These are phyloP conservation scores for Eumerus sabulonum DNA, from an alignment of 2,888 invertebrate genomes.

Conservation along the genomic window DNA sequence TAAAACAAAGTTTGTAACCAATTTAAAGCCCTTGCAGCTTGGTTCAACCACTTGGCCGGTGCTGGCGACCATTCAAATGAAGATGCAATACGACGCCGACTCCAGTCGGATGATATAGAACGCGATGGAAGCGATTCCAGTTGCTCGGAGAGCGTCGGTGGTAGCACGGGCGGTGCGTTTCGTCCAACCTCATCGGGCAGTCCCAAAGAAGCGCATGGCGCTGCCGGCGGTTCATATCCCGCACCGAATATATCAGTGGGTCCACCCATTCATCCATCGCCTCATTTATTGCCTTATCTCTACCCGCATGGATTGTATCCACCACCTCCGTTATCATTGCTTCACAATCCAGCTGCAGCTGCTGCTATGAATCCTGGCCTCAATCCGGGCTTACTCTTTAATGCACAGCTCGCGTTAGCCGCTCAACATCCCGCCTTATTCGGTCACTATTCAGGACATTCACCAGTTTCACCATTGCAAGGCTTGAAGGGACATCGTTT, in stretches of 20 bases:
- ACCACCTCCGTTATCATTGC: slow-evolving; percentile 85
- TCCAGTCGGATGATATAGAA: slow-evolving; percentile 83
- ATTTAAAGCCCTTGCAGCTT: slow-evolving; percentile 81
- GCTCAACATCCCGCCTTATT: slow-evolving; percentile 91
- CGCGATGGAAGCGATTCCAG: slow-evolving; percentile 86
- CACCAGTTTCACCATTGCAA: slow-evolving; percentile 85
- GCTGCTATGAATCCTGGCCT: slow-evolving; percentile 81
- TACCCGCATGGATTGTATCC: slow-evolving; percentile 94
- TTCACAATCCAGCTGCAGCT: slow-evolving; percentile 83
- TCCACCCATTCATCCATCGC: slow-evolving; percentile 94
- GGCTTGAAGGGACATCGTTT: slow-evolving; percentile 89
- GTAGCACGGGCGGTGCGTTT: slow-evolving; percentile 79
- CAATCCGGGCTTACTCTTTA: slow-evolving; percentile 91
- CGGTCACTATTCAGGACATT: slow-evolving; percentile 84
- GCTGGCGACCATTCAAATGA: slow-evolving; percentile 80
- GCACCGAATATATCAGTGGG: slow-evolving; percentile 96
- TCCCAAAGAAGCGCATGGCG: slow-evolving; percentile 80
- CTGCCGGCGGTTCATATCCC: slow-evolving; percentile 83
- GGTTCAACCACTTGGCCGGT: slow-evolving; percentile 83
- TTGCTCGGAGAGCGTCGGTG: slow-evolving; percentile 83
- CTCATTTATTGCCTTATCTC: slow-evolving; percentile 93
- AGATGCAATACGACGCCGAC: slow-evolving; percentile 78
- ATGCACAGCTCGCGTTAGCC: slow-evolving; percentile 92
- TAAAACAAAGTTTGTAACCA: slow-evolving; percentile 71
- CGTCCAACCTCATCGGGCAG: slow-evolving; percentile 80